A percentile compares a stretch with the other conserved stretches of the same genome.
Conservation (phyloP, 1,140 invertebrate genomes). For the Xylocopa sonorina region DNA sequence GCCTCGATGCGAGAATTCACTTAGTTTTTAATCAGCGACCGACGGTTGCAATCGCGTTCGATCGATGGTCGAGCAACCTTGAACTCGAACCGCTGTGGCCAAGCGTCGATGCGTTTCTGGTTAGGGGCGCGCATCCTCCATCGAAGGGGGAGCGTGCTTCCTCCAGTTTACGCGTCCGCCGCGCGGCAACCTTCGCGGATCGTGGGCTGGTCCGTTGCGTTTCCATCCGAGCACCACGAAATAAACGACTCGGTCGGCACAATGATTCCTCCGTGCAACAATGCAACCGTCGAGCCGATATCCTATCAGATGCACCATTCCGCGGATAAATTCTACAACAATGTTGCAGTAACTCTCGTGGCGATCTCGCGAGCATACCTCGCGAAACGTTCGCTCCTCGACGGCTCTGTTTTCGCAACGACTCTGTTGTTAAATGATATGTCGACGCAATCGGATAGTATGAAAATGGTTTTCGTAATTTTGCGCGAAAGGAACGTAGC, state of each 20-base stretch:
- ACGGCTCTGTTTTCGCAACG: too few relatives aligned
- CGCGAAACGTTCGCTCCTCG: not conserved
- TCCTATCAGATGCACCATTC: not conserved
- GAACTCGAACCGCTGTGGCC: not conserved
- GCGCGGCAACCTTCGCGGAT: not conserved
- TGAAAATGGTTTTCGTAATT: too few relatives aligned
- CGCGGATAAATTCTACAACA: not conserved
- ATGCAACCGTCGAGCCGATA: not conserved
- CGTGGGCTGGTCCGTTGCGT: not conserved
- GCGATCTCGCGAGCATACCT: not conserved
- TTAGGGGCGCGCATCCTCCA: not conserved
- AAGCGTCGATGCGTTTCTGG: not conserved
- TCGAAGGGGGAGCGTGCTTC: not conserved
- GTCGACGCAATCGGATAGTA: too few relatives aligned
- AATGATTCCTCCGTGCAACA: not conserved
- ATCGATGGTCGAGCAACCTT: not conserved
- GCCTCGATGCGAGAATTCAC: too few relatives aligned
- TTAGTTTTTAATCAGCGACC: not conserved
- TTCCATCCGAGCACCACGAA: not conserved
- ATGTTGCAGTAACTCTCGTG: not conserved
- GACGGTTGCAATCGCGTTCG: not conserved
- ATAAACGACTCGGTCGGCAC: not conserved
- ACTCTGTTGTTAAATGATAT: too few relatives aligned
- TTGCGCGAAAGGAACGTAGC: too few relatives aligned
- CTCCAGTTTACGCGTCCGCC: conserved; percentile 1